Conservation (phyloP, 2,113 vertebrate genomes). For the Psittacula cyanocephala region DNA sequence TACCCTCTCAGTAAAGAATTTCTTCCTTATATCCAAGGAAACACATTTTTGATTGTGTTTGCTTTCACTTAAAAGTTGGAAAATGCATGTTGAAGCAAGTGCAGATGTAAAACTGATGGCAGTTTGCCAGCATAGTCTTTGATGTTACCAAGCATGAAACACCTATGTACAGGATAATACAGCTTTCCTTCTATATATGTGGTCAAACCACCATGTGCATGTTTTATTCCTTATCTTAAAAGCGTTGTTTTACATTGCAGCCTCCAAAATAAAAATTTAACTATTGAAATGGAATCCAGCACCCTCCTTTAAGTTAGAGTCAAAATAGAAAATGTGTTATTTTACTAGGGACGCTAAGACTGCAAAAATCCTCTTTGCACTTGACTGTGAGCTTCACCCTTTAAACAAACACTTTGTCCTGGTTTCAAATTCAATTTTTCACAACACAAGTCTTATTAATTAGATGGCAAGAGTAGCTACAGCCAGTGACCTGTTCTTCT, state of each 20-base stretch:
- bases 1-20: too few relatives aligned
- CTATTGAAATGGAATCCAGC: background rate
- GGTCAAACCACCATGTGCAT: background rate
- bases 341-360: background rate
- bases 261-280: background rate
- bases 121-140: background rate
- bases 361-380: background rate
- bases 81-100: background rate
- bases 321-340: background rate
- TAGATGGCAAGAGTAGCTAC: background rate
- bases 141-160: background rate
- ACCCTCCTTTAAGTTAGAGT: background rate
- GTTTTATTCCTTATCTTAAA: background rate
- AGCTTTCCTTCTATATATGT: background rate
- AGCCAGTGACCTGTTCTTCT: background rate
- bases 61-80: background rate
- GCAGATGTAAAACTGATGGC: background rate
- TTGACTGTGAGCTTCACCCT: background rate
- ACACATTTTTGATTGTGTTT: background rate
- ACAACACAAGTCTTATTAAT: background rate
- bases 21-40: too few relatives aligned
- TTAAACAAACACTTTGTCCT: background rate
- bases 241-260: background rate
- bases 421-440: slow-evolving; percentile 28
- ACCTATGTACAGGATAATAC: background rate